phyloP scores from a whole-genome alignment of 2,113 vertebrate genomes.

The Pantherophis guttatus region DNA sequence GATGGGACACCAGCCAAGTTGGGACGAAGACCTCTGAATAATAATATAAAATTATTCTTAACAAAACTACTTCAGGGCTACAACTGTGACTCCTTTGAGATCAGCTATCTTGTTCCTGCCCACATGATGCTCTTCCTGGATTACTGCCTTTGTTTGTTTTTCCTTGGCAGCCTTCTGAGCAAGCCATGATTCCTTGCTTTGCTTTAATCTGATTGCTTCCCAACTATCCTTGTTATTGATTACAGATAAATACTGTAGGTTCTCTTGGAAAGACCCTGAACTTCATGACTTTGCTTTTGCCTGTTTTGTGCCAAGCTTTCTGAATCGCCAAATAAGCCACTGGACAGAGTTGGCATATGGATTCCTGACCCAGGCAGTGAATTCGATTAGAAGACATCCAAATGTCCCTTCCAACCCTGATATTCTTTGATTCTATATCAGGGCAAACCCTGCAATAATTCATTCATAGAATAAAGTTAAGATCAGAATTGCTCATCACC shows the following conservation, averaged over 20 bases:
- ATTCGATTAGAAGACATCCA: background rate
- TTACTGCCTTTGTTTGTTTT: background rate
- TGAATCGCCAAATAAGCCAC: background rate
- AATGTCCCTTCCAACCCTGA: background rate
- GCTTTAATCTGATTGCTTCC: background rate
- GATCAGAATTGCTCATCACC: background rate
- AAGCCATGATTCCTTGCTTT: background rate
- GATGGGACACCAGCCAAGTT: background rate
- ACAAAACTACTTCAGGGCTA: background rate
- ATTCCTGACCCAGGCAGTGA: background rate
- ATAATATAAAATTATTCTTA: background rate
- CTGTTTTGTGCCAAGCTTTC: background rate
- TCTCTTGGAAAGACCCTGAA: background rate
- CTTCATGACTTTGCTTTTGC: background rate
- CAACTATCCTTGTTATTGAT: background rate
- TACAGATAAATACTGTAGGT: background rate
- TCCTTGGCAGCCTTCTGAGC: background rate
- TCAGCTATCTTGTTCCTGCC: background rate
- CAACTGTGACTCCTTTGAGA: background rate
- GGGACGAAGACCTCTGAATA: background rate
- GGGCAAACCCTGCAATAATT: background rate
- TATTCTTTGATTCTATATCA: background rate
- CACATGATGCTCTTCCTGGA: background rate
- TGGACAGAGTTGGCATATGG: background rate
- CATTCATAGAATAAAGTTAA: background rate